These are phyloP conservation scores for Tuberolachnus salignus DNA, from an alignment of 2,888 invertebrate genomes.

Conservation along the genomic window DNA sequence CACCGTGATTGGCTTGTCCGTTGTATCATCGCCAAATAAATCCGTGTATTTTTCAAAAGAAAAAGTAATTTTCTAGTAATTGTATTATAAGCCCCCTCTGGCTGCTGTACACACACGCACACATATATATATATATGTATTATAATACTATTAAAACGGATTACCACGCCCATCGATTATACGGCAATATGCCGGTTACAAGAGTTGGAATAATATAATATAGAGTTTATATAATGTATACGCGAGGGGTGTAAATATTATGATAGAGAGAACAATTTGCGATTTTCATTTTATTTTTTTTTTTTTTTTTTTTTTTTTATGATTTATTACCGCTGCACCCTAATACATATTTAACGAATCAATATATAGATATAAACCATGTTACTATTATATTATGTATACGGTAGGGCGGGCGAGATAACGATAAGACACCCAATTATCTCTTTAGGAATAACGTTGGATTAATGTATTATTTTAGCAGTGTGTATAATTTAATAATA, in stretches of 20 bases:
- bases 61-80: constrained; percentile 43
- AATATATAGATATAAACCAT: constrained; percentile 28
- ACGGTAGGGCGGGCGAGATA: not conserved
- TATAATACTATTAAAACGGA: constrained; percentile 47
- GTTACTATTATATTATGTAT: too few species aligned
- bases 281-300: constrained; percentile 56
- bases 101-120: too few species aligned
- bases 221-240: not conserved
- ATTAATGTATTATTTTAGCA: not conserved
- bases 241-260: constrained; percentile 51
- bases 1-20: constrained; percentile 18
- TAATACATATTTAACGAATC: constrained; percentile 47
- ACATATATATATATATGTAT: not conserved
- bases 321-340: constrained; percentile 42
- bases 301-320: too few species aligned
- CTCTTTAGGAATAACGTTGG: constrained; percentile 22
- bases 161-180: constrained; percentile 55
- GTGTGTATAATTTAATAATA: constrained; percentile 13
- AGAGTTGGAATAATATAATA: constrained; percentile 19
- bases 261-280: constrained; percentile 53
- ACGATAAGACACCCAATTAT: constrained; percentile 36
- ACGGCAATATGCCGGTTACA: constrained; percentile 6
- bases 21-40: constrained; percentile 32
- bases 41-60: constrained; percentile 37
- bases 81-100: constrained; percentile 40